These are phyloP conservation scores for Callopanchax toddi DNA, from an alignment of 2,113 vertebrate species.

Conservation along the genomic window DNA sequence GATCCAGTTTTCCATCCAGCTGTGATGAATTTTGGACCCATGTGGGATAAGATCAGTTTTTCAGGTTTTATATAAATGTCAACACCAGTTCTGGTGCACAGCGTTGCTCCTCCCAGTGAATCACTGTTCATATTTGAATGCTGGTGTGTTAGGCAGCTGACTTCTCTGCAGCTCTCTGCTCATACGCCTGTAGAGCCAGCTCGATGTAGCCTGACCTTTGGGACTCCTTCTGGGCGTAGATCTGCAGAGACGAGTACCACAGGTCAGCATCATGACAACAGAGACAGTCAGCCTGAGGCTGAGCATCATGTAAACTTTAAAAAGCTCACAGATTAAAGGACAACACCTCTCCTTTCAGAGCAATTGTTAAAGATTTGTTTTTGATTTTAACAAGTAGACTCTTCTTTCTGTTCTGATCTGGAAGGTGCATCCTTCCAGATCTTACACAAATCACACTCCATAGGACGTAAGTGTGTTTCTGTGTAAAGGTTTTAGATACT, in stretches of 20 bases:
- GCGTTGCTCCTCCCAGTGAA: too few relatives aligned
- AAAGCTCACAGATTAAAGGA: too few relatives aligned
- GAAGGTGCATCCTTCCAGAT: too few relatives aligned
- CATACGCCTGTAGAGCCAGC: constrained; percentile 86
- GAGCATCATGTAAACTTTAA: too few relatives aligned
- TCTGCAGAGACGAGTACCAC: constrained; percentile 69
- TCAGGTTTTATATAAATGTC: neutral
- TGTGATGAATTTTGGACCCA: neutral
- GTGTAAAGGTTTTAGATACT: too few relatives aligned
- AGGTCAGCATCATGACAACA: constrained; percentile 15
- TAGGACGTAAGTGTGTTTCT: too few relatives aligned
- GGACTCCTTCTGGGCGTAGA: constrained; percentile 88
- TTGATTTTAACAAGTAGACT: too few relatives aligned
- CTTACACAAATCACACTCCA: too few relatives aligned
- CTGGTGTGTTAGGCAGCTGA: constrained; percentile 36
- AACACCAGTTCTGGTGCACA: neutral
- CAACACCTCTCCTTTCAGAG: too few relatives aligned
- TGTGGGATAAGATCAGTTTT: neutral
- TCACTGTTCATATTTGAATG: neutral
- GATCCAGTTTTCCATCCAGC: neutral
- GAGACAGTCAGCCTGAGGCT: neutral
- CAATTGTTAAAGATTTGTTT: too few relatives aligned
- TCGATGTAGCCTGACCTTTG: constrained; percentile 88
- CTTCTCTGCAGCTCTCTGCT: constrained; percentile 69
- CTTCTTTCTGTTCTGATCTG: too few relatives aligned